These are phyloP conservation scores for Rousettus leschenaultii DNA, from an alignment of 2,113 vertebrate genomes.

Conservation along the genomic window DNA sequence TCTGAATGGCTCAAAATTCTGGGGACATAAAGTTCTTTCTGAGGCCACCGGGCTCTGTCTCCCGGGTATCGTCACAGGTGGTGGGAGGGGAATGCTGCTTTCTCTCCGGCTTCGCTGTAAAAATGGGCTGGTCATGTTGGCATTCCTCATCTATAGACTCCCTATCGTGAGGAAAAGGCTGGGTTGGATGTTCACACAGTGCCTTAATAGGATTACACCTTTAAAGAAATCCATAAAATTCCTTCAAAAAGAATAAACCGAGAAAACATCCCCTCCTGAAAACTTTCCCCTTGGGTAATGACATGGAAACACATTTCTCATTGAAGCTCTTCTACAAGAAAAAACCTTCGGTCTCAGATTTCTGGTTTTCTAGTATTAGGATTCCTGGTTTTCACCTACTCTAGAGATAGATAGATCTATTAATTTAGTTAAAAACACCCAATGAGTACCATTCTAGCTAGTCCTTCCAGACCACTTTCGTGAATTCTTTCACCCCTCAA, in stretches of 20 bases:
- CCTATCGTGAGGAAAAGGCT: neutral
- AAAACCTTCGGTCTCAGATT: neutral
- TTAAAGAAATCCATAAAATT: neutral
- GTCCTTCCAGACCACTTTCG: neutral
- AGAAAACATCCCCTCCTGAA: neutral
- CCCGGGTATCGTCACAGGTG: neutral
- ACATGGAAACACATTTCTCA: neutral
- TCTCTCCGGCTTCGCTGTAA: neutral
- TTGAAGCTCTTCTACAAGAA: neutral
- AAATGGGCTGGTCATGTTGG: neutral
- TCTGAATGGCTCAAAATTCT: neutral
- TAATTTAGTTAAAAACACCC: neutral
- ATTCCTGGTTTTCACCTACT: neutral
- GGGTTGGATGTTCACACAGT: neutral
- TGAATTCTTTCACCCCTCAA: neutral
- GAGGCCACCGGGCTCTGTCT: neutral
- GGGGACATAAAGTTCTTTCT: neutral
- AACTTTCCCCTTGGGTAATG: neutral
- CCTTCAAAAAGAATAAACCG: conserved; percentile 20
- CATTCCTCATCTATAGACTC: neutral
- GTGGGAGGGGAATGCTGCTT: neutral
- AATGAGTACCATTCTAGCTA: neutral
- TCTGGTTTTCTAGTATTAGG: neutral
- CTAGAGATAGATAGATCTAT: neutral
- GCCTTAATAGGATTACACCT: neutral